Percentiles rank a stretch among this genome's conserved stretches.
phyloP scores from a whole-genome alignment of 2,797 vertebrate species.

The Yasuhikotakia modesta region DNA sequence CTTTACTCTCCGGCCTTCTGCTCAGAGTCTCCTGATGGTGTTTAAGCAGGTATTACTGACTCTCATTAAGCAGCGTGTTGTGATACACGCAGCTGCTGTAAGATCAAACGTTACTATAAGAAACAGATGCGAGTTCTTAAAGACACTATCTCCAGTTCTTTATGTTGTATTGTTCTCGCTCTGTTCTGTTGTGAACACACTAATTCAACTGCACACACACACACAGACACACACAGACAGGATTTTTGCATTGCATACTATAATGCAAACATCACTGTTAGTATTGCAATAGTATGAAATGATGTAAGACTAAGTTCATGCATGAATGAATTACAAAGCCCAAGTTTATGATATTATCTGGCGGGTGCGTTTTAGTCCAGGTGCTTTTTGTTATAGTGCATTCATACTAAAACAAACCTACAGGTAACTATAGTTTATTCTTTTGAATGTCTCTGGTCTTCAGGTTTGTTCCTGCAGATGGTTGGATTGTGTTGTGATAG shows the following conservation, averaged over 20 bases:
- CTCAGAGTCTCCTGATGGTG: conserved; percentile 18
- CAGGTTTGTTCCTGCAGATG: no score
- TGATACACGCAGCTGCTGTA: conserved; percentile 41
- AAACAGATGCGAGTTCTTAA: background rate
- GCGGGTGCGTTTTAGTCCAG: no score
- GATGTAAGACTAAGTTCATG: no score
- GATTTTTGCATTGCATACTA: background rate
- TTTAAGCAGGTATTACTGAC: conserved; percentile 30
- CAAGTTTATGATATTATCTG: no score
- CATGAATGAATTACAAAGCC: no score
- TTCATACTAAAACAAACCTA: no score
- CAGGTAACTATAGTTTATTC: background rate
- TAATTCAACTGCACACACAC: background rate
- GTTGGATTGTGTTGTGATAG: no score
- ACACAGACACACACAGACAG: background rate
- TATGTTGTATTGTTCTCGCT: conserved; percentile 1
- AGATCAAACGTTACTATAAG: conserved; percentile 7
- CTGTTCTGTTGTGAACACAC: background rate
- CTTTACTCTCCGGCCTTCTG: conserved; percentile 19
- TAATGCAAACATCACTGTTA: background rate
- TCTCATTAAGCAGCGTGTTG: conserved; percentile 38
- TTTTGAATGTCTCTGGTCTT: background rate
- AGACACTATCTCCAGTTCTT: conserved; percentile 6
- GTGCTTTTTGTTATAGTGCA: background rate
- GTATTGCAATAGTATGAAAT: no score